phyloP scores from a whole-genome alignment of 2,113 vertebrate species.

The Corythaixoides concolor region DNA sequence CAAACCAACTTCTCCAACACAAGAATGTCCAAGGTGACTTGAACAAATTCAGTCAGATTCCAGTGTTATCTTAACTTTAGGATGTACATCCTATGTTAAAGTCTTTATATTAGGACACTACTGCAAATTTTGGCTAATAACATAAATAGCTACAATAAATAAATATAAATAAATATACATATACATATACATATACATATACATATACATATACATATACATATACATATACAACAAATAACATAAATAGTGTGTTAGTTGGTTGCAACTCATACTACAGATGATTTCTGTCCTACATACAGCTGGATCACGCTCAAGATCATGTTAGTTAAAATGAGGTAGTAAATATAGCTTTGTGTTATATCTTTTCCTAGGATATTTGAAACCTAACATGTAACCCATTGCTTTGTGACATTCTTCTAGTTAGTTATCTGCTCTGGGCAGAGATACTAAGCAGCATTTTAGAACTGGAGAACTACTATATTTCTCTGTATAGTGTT shows the following conservation, averaged over 20 bases:
- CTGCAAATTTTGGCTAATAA: neutral
- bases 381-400: neutral
- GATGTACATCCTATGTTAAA: neutral
- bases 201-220: too few species aligned
- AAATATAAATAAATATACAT: too few species aligned
- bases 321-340: neutral
- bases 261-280: neutral
- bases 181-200: too few species aligned
- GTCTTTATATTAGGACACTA: neutral
- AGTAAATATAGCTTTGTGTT: neutral
- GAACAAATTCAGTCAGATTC: neutral
- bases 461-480: neutral
- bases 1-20: neutral
- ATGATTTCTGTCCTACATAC: neutral
- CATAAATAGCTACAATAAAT: too few species aligned
- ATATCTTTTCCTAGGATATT: neutral
- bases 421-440: neutral
- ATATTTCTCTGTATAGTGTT: neutral
- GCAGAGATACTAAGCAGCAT: neutral
- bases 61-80: neutral
- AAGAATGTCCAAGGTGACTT: neutral
- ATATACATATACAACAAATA: neutral
- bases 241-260: neutral
- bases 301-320: neutral
- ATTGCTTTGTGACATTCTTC: neutral